These are phyloP conservation scores for Crocidura indochinensis DNA, from an alignment of 2,797 vertebrate species.

Conservation along the genomic window DNA sequence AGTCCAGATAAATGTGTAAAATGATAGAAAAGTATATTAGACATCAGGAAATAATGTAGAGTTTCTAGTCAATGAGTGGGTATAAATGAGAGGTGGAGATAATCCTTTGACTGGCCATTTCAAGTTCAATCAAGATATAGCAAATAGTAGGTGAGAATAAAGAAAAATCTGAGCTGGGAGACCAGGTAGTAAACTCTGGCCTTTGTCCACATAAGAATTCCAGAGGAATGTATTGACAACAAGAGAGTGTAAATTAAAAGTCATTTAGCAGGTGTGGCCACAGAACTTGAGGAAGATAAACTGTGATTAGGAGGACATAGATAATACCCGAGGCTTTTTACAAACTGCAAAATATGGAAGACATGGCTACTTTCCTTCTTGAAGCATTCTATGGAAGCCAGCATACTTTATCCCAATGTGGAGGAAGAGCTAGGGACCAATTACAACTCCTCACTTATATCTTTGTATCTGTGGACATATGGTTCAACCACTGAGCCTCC, in stretches of 20 bases:
- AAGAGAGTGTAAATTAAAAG: neutral
- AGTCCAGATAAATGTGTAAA: neutral
- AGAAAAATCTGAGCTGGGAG: neutral
- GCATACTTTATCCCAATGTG: neutral
- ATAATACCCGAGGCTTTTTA: neutral
- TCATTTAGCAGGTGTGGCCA: neutral
- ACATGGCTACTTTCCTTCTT: neutral
- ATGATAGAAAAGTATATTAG: neutral
- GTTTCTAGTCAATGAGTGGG: neutral
- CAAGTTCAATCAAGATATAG: conserved; percentile 30
- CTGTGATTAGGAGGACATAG: neutral
- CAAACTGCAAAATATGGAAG: neutral
- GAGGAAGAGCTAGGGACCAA: neutral
- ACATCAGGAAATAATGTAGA: conserved; percentile 1
- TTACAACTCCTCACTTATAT: conserved; percentile 9
- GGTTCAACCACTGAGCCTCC: conserved; percentile 18
- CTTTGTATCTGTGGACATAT: conserved; percentile 23
- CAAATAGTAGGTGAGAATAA: neutral
- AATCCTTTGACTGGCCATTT: neutral
- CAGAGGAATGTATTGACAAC: neutral
- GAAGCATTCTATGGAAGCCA: neutral
- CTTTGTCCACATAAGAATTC: neutral
- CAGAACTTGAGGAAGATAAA: neutral
- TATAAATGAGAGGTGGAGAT: neutral
- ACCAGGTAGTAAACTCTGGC: neutral